phyloP scores from a whole-genome alignment of 2,888 invertebrate species.

The Pinctada fucata region DNA sequence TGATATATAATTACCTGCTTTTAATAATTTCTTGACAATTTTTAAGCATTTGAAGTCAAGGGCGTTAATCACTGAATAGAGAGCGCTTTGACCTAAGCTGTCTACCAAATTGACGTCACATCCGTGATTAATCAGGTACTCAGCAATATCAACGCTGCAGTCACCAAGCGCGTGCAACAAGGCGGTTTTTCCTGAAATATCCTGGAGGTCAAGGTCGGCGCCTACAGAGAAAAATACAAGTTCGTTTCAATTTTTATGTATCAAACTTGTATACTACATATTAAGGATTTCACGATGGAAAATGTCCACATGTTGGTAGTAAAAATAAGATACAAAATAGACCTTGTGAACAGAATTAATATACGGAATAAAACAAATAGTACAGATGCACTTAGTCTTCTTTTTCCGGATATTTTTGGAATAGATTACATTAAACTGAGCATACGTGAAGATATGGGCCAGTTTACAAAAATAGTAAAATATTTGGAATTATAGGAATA shows the following conservation, averaged over 20 bases:
- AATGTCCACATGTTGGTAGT: too few relatives aligned
- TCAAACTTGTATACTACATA: too few relatives aligned
- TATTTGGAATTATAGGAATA: too few relatives aligned
- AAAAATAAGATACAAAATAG: too few relatives aligned
- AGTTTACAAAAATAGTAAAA: too few relatives aligned
- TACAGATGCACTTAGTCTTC: too few relatives aligned
- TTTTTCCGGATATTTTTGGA: too few relatives aligned
- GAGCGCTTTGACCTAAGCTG: constrained; percentile 46
- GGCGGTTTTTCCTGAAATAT: constrained; percentile 45
- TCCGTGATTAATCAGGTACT: constrained; percentile 45
- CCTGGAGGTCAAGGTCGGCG: constrained; percentile 40
- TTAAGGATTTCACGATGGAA: too few relatives aligned
- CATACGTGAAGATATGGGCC: too few relatives aligned
- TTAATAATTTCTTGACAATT: constrained; percentile 27
- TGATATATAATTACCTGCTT: constrained; percentile 24
- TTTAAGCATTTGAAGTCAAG: constrained; percentile 28
- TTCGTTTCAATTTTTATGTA: neutral
- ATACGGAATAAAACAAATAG: too few relatives aligned
- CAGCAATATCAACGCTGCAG: constrained; percentile 43
- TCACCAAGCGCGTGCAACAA: constrained; percentile 46
- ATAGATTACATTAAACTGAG: too few relatives aligned
- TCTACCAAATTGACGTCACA: constrained; percentile 52
- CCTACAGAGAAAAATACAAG: constrained; percentile 12
- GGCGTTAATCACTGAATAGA: constrained; percentile 33
- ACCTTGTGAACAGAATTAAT: too few relatives aligned